Base-by-base conservation (phyloP, 2,888 invertebrate species). In the Nomada flava region DNA sequence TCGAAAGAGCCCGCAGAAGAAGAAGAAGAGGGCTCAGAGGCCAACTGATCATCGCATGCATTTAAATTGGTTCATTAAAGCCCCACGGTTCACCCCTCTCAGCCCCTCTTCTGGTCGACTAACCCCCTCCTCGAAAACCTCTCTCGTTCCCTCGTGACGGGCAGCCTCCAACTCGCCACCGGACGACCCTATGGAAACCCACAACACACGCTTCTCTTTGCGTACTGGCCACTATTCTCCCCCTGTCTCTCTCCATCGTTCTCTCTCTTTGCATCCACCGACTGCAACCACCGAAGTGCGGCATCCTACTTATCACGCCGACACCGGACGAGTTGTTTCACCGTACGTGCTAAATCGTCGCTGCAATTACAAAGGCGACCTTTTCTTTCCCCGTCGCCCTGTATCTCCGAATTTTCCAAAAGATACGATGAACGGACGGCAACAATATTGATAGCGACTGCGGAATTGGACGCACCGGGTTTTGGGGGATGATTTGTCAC, bases 61-160 rank as follows among this genome's bases (percentile, higher is more conserved):
- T 93, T 93, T 93, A 93, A 93, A 93, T 93, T 93, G 93, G 93
- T 93, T 93, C 93, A 93, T 93, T 93, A 93, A 93, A 93, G 91
- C 91, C 91, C 91, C 92, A 86, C 89, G 88, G 89, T 86, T 89
- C 86, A 83, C 82, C 85, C 87, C 79, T 59, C 85, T 50, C 75
- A 44, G 65, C 69, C 75, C 78, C 81, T 62, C 80, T 55, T 77
- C 77, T 80, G 76, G 50, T 64, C 69, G 79, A 71, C 65, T 69
- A 68, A 82, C 78, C 83, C 71, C 72, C 74, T 78, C 90, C 90
- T 76, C 79, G 62, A 47, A 26, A 70, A 62, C 55, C 76, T 78
- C 76, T 62, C 79, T 74, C 73, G 55, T 53, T 71, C 78, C 81
- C 79, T 73, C 85, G 70, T 71, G 67, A 59, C 73, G 71, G 76